Percentiles rank a stretch among this genome's conserved stretches.
phyloP scores from a whole-genome alignment of 2,113 vertebrate genomes.

The Salvelinus namaycush region DNA sequence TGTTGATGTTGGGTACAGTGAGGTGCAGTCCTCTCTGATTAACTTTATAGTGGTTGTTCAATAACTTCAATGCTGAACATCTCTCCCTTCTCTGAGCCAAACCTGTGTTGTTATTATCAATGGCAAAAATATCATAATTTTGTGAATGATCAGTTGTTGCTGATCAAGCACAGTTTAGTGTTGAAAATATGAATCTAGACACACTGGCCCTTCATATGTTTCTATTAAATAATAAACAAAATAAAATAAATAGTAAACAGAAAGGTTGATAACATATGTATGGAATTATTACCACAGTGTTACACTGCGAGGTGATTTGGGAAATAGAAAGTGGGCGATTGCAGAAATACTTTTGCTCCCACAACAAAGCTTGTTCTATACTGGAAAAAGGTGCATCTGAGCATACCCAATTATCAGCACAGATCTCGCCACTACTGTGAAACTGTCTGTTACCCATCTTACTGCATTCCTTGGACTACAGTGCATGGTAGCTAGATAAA shows the following conservation, averaged over 20 bases:
- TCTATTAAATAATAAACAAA: too few relatives aligned
- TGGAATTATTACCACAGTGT: too few relatives aligned
- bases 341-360: conserved; percentile 46
- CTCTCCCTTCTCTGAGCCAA: conserved; percentile 44
- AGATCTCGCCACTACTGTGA: conserved; percentile 59
- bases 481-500: conserved; percentile 57
- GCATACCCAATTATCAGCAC: conserved; percentile 33
- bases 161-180: neutral
- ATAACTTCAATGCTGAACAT: conserved; percentile 45
- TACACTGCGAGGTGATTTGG: conserved; percentile 22
- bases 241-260: too few relatives aligned
- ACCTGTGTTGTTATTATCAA: conserved; percentile 49
- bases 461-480: conserved; percentile 59
- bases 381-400: conserved; percentile 49
- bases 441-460: conserved; percentile 56
- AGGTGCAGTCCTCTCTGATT: neutral
- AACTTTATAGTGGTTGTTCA: conserved; percentile 40
- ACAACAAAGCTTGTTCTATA: conserved; percentile 25
- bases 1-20: conserved; percentile 31
- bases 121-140: conserved; percentile 21
- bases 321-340: conserved; percentile 21
- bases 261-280: too few relatives aligned
- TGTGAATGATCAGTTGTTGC: neutral
- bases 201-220: too few relatives aligned
- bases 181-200: too few relatives aligned